A percentile compares a stretch with the other conserved stretches of the same genome.
phyloP scores from a whole-genome alignment of 2,888 invertebrate species.

The Cylloceria caligata region DNA sequence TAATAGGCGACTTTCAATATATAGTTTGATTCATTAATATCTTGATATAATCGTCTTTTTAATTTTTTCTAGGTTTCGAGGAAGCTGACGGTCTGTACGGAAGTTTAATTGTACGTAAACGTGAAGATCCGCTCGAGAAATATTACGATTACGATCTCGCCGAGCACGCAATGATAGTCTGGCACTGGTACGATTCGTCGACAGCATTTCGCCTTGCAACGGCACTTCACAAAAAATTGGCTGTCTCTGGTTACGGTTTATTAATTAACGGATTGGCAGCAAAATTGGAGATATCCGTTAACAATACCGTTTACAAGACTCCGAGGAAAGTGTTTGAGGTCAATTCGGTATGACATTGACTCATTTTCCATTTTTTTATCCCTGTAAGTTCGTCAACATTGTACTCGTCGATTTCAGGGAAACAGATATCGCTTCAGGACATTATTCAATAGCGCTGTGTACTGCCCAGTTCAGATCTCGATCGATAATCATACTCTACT shows the following conservation, averaged over 20 bases:
- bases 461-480: constrained; percentile 83
- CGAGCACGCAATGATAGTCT: constrained; percentile 85
- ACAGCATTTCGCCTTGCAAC: constrained; percentile 73
- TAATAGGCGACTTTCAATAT: neutral
- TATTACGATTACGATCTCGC: constrained; percentile 85
- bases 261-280: constrained; percentile 78
- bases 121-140: constrained; percentile 75
- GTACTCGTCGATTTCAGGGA: constrained; percentile 69
- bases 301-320: constrained; percentile 68
- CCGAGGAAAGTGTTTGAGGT: constrained; percentile 73
- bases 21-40: neutral
- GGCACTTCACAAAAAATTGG: constrained; percentile 69
- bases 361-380: neutral
- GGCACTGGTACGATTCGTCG: constrained; percentile 84
- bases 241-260: constrained; percentile 74
- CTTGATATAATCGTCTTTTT: constrained; percentile 11
- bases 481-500: constrained; percentile 81
- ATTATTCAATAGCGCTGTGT: constrained; percentile 81
- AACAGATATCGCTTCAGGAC: constrained; percentile 80
- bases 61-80: constrained; percentile 80
- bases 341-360: neutral
- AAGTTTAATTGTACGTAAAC: constrained; percentile 82
- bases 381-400: neutral
- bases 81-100: constrained; percentile 85
- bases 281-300: constrained; percentile 66